phyloP scores from a whole-genome alignment of 2,888 invertebrate species.

The Cerastis leucographa region DNA sequence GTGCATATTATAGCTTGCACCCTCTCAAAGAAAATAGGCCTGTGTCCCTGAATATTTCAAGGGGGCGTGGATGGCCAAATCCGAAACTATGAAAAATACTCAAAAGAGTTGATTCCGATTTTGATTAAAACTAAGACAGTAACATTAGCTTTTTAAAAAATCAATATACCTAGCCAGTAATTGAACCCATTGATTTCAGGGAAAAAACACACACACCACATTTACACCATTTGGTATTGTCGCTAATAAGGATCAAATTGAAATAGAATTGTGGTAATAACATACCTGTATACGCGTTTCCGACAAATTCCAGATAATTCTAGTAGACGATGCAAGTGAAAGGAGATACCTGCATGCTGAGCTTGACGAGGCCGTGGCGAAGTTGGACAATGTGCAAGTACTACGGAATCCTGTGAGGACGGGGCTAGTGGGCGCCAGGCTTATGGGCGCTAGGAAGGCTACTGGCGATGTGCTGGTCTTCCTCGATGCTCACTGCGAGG shows the following conservation, averaged over 20 bases:
- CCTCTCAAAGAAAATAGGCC: not conserved
- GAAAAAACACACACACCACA: too few species aligned
- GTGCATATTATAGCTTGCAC: not conserved
- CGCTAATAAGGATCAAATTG: too few species aligned
- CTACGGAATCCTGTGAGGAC: constrained; percentile 95
- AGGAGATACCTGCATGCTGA: constrained; percentile 84
- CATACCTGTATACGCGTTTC: not conserved
- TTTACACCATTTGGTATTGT: too few species aligned
- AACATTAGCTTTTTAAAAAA: too few species aligned
- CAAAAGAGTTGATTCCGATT: too few species aligned
- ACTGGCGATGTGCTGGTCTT: constrained; percentile 96
- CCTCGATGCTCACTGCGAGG: constrained; percentile 98
- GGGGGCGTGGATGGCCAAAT: too few species aligned
- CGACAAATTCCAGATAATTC: constrained; percentile 81
- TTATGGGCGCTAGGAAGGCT: constrained; percentile 96
- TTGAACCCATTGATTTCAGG: too few species aligned
- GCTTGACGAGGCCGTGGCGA: constrained; percentile 81
- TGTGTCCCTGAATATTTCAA: too few species aligned
- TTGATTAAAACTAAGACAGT: too few species aligned
- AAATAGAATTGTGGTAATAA: too few species aligned
- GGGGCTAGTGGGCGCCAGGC: constrained; percentile 96
- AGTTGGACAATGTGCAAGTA: constrained; percentile 88
- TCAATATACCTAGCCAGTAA: too few species aligned
- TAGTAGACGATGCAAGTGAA: constrained; percentile 88
- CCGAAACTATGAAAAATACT: too few species aligned